Conservation (phyloP, 2,888 invertebrate species). For the Scaptomyza cyrtandrae region DNA sequence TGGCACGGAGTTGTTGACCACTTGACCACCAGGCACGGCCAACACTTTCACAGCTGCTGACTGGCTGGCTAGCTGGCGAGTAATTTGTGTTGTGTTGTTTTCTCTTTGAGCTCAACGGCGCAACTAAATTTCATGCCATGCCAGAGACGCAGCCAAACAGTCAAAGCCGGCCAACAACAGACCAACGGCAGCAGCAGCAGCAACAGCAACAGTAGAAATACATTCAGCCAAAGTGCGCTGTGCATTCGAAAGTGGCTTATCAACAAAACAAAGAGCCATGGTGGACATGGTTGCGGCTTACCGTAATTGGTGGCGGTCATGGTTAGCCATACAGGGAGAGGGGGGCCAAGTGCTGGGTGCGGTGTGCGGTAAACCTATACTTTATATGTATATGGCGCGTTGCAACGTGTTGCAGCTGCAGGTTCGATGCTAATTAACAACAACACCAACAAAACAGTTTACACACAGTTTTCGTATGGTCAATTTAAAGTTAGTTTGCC, state of each 20-base stretch:
- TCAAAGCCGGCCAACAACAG: conserved; percentile 30
- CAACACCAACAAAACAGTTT: conserved; percentile 49
- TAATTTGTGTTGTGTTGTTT: conserved; percentile 63
- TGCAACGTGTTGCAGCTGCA: conserved; percentile 58
- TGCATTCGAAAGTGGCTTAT: conserved; percentile 67
- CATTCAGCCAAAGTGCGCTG: conserved; percentile 49
- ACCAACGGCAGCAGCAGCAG: conserved; percentile 31
- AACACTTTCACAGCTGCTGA: conserved; percentile 64
- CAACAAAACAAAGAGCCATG: conserved; percentile 56
- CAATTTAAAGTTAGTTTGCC: conserved; percentile 64
- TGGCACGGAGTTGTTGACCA: conserved; percentile 25
- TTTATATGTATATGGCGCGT: conserved; percentile 1
- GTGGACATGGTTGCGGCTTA: conserved; percentile 69
- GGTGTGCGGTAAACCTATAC: conserved; percentile 9
- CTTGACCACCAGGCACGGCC: conserved; percentile 51
- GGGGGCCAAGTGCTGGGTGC: conserved; percentile 8
- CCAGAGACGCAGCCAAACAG: conserved; percentile 54
- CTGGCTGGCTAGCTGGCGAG: conserved; percentile 47
- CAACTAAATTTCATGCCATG: conserved; percentile 68
- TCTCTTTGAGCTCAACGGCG: conserved; percentile 76
- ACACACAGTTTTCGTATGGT: conserved; percentile 47
- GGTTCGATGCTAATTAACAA: conserved; percentile 70
- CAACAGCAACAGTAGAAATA: conserved; percentile 25
- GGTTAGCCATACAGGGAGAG: conserved; percentile 34
- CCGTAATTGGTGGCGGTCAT: conserved; percentile 64